A percentile compares a stretch with the other conserved stretches of the same genome.
phyloP scores from a whole-genome alignment of 2,888 invertebrate species.

The Habrosyne pyritoides region DNA sequence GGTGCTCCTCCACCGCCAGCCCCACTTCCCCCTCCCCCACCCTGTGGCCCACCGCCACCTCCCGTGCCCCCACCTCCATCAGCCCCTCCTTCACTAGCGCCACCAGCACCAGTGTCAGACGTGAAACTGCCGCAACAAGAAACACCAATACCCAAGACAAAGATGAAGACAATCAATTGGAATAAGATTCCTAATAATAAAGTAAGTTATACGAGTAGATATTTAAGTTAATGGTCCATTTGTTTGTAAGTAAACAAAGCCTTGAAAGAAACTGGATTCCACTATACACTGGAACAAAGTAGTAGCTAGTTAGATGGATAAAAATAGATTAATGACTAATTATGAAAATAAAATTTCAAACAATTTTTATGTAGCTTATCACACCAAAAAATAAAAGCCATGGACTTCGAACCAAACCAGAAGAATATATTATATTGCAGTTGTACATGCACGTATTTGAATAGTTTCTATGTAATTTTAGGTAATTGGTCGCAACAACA shows the following conservation, averaged over 20 bases:
- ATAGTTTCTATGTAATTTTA: no score
- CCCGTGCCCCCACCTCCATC: constrained; percentile 71
- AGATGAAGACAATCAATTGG: constrained; percentile 99
- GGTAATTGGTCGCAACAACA: constrained; percentile 95
- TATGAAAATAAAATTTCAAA: not conserved
- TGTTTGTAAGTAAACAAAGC: no score
- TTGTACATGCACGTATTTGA: constrained; percentile 12
- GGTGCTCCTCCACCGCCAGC: constrained; percentile 52
- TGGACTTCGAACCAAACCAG: no score
- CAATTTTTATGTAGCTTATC: no score
- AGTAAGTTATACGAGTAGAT: no score
- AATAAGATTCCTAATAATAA: constrained; percentile 97
- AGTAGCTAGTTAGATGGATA: no score
- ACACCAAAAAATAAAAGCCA: no score
- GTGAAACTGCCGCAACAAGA: constrained; percentile 93
- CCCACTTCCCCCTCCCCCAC: constrained; percentile 66
- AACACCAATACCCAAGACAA: constrained; percentile 96
- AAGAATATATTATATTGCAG: no score
- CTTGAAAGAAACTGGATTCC: no score
- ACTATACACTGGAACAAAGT: no score
- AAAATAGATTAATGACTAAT: no score
- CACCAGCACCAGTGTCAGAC: constrained; percentile 65
- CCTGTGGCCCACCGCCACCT: constrained; percentile 51
- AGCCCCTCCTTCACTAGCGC: constrained; percentile 62
- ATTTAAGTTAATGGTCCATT: no score